phyloP scores from a whole-genome alignment of 2,888 invertebrate species.

The Callyntrura guangdongensis region DNA sequence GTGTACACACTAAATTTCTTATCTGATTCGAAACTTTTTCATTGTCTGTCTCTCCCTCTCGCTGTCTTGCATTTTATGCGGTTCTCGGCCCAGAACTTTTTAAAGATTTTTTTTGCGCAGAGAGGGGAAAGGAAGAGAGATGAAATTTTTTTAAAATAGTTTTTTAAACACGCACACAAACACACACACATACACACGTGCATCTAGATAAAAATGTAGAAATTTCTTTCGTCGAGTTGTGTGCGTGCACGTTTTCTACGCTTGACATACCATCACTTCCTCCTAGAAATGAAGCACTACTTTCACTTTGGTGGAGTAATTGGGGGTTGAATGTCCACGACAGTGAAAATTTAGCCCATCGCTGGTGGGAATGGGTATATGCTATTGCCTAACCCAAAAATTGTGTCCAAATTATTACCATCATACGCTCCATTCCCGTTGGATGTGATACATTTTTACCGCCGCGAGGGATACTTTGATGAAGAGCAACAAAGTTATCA shows the following conservation, averaged over 20 bases:
- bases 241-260: not conserved
- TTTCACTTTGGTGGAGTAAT: too few species aligned
- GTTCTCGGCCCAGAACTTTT: slow-evolving; percentile 19
- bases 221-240: not conserved
- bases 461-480: not conserved
- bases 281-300: too few species aligned
- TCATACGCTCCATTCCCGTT: not conserved
- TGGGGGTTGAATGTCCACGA: too few species aligned
- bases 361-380: too few species aligned
- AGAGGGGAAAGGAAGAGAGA: too few species aligned
- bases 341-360: too few species aligned
- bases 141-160: too few species aligned
- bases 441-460: too few species aligned
- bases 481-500: too few species aligned
- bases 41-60: not conserved
- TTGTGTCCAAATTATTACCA: not conserved
- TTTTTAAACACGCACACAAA: slow-evolving; percentile 11
- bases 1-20: not conserved
- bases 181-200: slow-evolving; percentile 32
- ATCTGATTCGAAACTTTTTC: slow-evolving; percentile 58
- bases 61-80: slow-evolving; percentile 26
- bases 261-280: too few species aligned
- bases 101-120: slow-evolving; percentile 10
- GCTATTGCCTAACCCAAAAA: not conserved
- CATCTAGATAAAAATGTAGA: slow-evolving; percentile 10